Evolutionary conservation across 2,797 vertebrate genomes (phyloP), one percentile per base, ranked within the genome.

Genomic region (Peromyscus nudipes): DNA sequence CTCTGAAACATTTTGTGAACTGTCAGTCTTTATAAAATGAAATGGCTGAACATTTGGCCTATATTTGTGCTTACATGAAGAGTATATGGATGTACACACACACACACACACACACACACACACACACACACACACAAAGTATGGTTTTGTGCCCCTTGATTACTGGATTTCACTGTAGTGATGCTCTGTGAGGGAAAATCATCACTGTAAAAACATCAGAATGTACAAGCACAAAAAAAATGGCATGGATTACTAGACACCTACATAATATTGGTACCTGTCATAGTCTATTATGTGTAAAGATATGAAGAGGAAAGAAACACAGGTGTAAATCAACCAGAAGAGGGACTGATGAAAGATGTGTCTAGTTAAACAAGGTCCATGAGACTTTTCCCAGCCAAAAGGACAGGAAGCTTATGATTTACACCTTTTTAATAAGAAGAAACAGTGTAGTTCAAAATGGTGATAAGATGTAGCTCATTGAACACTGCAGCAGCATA

Each of bases 241-340:
- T 80, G 55, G 40, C 16, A 0, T 9, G 21, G 16, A 6, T 43
- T 67, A 34, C 34, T 9, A n/a, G 19, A 80, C 1, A 27, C 6
- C 76, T 46, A 5, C 37, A 37, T 4, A 1, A 37, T 34, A 23
- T 43, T 14, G 52, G 29, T 14, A 46, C 6, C n/a, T 64, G 16
- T 5, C 19, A 29, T 9, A 62, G 31, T 2, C 19, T 31, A 17
- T 17, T n/a, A 10, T 8, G 10, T 2, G 0, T 57, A 11, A 17
- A 31, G 31, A 19, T 43, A 23, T 37, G 17, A 21, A 7, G 7
- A 31, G 60, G 23, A 73, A 49, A 31, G 1, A 29, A 49, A 31
- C 13, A 62, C 1, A 19, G 1, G 31, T 89, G 21, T 6, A 49
- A 73, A 37, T 29, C 14, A 71, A 27, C 49, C 12, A 12, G 1